Evolutionary conservation across 1,140 invertebrate species (phyloP), one percentile per base, ranked within the genome.

Genomic region (Meloidogyne exigua): DNA sequence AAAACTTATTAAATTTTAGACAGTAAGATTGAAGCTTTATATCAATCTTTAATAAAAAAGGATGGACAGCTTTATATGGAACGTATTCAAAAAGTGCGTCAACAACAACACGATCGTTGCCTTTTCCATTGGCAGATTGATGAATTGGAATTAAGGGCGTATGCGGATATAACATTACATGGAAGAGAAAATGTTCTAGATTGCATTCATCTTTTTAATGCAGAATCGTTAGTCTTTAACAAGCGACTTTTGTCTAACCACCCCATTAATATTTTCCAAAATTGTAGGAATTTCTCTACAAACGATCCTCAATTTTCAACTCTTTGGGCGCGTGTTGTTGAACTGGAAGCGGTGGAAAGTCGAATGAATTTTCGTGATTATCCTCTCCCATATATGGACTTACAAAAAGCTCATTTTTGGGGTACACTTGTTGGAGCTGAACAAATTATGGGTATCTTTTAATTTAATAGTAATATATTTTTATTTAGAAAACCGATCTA

Each of bases 21-120:
- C 73, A 81, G 85, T 68, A 90, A 90, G 82, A 83, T 96, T 2
- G 94, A 98, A 78, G 93, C 95, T 83, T 89, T 98, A 0, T 94
- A 95, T 86, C 91, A 91, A 0, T 93, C 92, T 82, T 89, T 96
- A 74, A 92, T 92, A 18, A 92, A 93, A 77, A 94, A 94, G 85
- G 96, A 95, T 88, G 92, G 93, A 1, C 93, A 96, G 84, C 96
- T 98, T 80, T 99, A 98, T 88, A 92, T 98, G 49, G 93, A 96
- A 86, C 90, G 95, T 62, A 95, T 93, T 63, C 92, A 83, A 73
- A 92, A 94, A 84, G 91, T 81, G 12, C 83, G 83, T 65, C 75
- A 82, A 49, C 81, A 84, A 92, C 76, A 90, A 91, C 11, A 91
- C 92, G 72, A 73, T 13, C 49, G 72, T 13, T 78, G 89, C 93